Base-by-base conservation (phyloP, 2,888 invertebrate species). In the Ophion ellenae region DNA sequence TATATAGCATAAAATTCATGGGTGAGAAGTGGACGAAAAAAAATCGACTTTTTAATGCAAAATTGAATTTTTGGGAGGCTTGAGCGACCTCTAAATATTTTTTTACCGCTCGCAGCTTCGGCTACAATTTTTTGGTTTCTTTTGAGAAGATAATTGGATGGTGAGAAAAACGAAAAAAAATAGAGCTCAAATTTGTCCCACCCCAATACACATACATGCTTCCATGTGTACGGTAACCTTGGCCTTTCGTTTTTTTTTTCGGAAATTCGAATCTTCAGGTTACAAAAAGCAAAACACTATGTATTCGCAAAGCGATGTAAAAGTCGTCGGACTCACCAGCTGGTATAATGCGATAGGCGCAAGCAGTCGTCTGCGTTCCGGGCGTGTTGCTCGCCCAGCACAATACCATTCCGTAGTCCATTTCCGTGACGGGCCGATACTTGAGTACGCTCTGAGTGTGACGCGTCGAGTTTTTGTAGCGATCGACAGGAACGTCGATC, bases 301-400 rank as follows among this genome's bases (percentile, higher is more conserved):
- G 40, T 40, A 59, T 61, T 59, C 17, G 28, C 28, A 45, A 45
- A 40, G 40, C 40, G 6, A 40, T 9, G 40, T 40, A 24, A 32
- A 47, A n/a, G 9, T 53, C 3, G 24, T 61, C 9, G 17, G 9
- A 83, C 89, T 89, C 90, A 95, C 95, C 95, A 59, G 96, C 97
- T 36, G 96, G 96, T 91, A 97, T 96, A 78, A 97, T 95, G 87
- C 96, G 96, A 94, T 96, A 97, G 80, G 96, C 95, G 93, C 97
- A 97, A 0, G 97, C 96, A 88, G 96, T 96, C 84, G 95, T 94
- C 92, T 97, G 97, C 86, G 96, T 95, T 0, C 97, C 97, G 0
- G 96, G 97, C 0, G 95, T 94, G 93, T 97, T 97, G 73, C 95
- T 96, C 2, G 97, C 97, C 95, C 96, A 96, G 92, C 97, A 97